Evolutionary conservation across 1,140 invertebrate genomes (phyloP).

Genomic region (Teleopsis dalmanni): DNA sequence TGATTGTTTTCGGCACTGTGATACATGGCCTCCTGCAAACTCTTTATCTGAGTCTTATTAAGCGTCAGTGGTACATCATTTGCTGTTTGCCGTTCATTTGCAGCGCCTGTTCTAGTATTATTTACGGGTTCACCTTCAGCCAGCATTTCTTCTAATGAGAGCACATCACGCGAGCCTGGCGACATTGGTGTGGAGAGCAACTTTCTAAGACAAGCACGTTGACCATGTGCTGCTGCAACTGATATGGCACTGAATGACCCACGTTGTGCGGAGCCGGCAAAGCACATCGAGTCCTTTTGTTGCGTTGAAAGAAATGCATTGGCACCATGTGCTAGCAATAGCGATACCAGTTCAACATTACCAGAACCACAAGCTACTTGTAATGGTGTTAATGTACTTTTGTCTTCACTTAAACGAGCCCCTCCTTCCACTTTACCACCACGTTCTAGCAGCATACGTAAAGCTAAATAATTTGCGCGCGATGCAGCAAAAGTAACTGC

Average conservation of each 20-base stretch:
- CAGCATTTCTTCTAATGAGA: conserved; percentile 83
- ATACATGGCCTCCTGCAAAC: conserved; percentile 86
- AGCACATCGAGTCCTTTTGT: conserved; percentile 72
- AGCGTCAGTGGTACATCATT: conserved; percentile 49
- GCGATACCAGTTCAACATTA: conserved; percentile 69
- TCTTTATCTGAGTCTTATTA: conserved; percentile 75
- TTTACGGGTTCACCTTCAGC: conserved; percentile 60
- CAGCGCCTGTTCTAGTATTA: conserved; percentile 9
- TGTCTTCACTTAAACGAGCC: conserved; percentile 69
- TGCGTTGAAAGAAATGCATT: conserved; percentile 80
- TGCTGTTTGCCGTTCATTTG: conserved; percentile 24
- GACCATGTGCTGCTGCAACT: conserved; percentile 78
- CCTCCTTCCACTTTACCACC: conserved; percentile 82
- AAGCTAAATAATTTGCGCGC: conserved; percentile 50
- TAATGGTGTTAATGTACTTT: conserved; percentile 75
- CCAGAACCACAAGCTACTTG: conserved; percentile 77
- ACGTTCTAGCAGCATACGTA: conserved; percentile 60
- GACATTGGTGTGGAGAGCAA: conserved; percentile 68
- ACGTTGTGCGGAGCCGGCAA: conserved; percentile 73
- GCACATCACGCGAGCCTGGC: conserved; percentile 57
- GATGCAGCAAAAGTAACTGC: conserved; percentile 64
- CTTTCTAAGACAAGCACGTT: conserved; percentile 67
- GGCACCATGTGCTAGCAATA: conserved; percentile 73
- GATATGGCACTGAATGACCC: conserved; percentile 80
- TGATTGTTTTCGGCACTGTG: conserved; percentile 84